Conservation (phyloP, 2,113 vertebrate species). For the Fregetta grallaria region DNA sequence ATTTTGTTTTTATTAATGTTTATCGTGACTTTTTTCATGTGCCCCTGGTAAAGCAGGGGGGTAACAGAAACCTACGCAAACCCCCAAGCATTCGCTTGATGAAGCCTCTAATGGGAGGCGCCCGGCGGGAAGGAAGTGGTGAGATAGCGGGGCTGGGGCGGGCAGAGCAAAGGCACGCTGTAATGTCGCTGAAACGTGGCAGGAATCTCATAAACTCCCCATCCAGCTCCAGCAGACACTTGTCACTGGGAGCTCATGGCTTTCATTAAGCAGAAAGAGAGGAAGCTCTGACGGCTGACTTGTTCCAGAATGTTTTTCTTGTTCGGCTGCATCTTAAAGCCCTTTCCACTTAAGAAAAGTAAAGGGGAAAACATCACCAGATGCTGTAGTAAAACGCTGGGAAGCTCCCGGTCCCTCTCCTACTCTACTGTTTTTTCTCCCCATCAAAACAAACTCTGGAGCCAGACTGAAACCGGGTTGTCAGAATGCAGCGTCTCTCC, state of each 20-base stretch:
- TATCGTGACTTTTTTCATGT: slow-evolving; percentile 36
- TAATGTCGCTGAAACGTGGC: slow-evolving; percentile 66
- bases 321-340: slow-evolving; percentile 2
- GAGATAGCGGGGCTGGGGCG: slow-evolving; percentile 47
- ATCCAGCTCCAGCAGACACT: neutral
- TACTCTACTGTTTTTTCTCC: neutral
- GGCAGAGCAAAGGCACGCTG: neutral
- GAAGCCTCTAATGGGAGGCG: neutral
- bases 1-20: slow-evolving; percentile 79
- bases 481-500: neutral
- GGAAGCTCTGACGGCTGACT: slow-evolving; percentile 18
- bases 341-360: neutral
- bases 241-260: slow-evolving; percentile 31
- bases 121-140: slow-evolving; percentile 80
- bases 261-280: slow-evolving; percentile 48
- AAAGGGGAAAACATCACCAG: neutral
- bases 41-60: slow-evolving; percentile 3
- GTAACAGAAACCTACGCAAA: slow-evolving; percentile 17
- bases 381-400: neutral
- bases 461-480: neutral
- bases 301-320: slow-evolving; percentile 16
- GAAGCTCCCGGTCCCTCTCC: neutral
- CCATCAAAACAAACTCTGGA: neutral
- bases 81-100: slow-evolving; percentile 20
- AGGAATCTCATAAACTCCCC: slow-evolving; percentile 74